phyloP scores from a whole-genome alignment of 2,888 invertebrate genomes.

The Eristalis pertinax region DNA sequence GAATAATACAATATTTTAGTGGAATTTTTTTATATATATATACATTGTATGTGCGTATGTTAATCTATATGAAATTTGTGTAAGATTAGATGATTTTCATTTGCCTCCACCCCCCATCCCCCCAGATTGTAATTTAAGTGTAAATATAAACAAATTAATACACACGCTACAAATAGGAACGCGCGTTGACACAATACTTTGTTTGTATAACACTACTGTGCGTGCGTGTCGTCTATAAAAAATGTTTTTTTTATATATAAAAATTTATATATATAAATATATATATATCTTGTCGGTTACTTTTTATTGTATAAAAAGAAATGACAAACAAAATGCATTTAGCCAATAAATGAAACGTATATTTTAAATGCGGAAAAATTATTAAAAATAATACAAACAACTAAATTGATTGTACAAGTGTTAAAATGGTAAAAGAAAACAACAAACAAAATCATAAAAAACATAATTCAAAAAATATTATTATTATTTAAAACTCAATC shows the following conservation, averaged over 20 bases:
- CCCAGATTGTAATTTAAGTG: conserved; percentile 24
- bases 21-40: conserved; percentile 51
- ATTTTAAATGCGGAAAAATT: conserved; percentile 58
- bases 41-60: conserved; percentile 14
- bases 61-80: conserved; percentile 32
- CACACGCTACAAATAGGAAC: background rate
- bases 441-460: conserved; percentile 10
- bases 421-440: conserved; percentile 38
- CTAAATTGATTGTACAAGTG: conserved; percentile 59
- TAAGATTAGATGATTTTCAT: conserved; percentile 57
- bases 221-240: conserved; percentile 30
- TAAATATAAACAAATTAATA: conserved; percentile 27
- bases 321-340: conserved; percentile 58
- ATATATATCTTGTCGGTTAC: conserved; percentile 31
- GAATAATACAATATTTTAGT: conserved; percentile 53
- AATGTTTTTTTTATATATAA: conserved; percentile 14
- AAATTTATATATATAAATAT: background rate
- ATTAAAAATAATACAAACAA: conserved; percentile 30
- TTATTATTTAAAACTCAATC: conserved; percentile 22
- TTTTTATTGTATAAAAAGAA: conserved; percentile 58
- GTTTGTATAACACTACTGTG: no score
- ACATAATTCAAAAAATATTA: background rate
- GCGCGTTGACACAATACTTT: conserved; percentile 25
- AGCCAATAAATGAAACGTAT: conserved; percentile 52
- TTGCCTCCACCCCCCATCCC: no score